Conservation (phyloP, 1,140 invertebrate species). For the Drosophila nebulosa region DNA sequence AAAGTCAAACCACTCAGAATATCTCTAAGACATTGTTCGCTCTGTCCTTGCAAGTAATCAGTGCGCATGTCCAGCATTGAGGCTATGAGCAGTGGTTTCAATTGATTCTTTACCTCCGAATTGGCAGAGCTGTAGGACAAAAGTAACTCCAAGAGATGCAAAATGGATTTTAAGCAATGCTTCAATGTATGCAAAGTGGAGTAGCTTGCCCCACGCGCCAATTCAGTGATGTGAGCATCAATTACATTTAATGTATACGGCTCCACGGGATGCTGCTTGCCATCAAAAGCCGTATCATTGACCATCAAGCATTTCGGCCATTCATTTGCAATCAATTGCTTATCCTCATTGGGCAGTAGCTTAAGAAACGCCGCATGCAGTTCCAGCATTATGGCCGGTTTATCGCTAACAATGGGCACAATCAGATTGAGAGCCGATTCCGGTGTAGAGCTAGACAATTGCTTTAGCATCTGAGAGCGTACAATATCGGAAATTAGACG, state of each 20-base stretch:
- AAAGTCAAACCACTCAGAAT: conserved; percentile 83
- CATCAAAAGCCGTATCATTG: conserved; percentile 61
- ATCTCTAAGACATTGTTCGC: conserved; percentile 85
- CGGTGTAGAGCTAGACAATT: conserved; percentile 60
- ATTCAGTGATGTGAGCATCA: conserved; percentile 70
- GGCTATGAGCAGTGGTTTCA: conserved; percentile 85
- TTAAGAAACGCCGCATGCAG: conserved; percentile 71
- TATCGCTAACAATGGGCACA: conserved; percentile 73
- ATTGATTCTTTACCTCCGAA: conserved; percentile 37
- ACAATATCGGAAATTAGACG: conserved; percentile 59
- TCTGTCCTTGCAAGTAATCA: conserved; percentile 87
- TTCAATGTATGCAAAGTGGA: conserved; percentile 74
- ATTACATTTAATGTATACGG: conserved; percentile 72
- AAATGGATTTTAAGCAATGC: conserved; percentile 69
- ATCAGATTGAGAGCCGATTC: conserved; percentile 64
- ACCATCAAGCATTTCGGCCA: conserved; percentile 75
- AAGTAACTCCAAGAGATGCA: conserved; percentile 67
- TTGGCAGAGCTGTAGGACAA: conserved; percentile 57
- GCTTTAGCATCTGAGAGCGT: conserved; percentile 61
- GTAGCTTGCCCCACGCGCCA: conserved; percentile 57
- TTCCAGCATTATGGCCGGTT: conserved; percentile 68
- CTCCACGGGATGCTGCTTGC: conserved; percentile 68
- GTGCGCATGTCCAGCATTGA: conserved; percentile 89
- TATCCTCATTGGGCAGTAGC: conserved; percentile 72
- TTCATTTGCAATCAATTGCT: conserved; percentile 71